phyloP scores from a whole-genome alignment of 2,797 vertebrate genomes.

The Alcedo quadribrachys region DNA sequence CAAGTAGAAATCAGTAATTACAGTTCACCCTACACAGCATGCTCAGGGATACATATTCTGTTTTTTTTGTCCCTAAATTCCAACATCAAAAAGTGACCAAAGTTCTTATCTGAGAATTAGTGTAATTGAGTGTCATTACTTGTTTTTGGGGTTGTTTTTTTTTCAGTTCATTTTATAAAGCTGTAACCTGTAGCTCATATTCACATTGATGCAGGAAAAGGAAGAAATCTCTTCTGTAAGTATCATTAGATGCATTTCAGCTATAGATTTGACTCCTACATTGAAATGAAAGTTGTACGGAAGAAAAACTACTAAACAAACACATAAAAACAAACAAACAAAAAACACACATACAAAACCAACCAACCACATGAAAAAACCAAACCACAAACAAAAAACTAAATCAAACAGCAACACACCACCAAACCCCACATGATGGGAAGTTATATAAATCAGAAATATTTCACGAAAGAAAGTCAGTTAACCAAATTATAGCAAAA shows the following conservation, averaged over 20 bases:
- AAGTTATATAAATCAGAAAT: neutral
- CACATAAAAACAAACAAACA: neutral
- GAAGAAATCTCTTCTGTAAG: neutral
- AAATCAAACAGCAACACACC: no score
- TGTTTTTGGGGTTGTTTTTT: no score
- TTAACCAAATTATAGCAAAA: neutral
- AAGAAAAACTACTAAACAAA: neutral
- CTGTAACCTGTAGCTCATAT: neutral
- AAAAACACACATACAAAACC: no score
- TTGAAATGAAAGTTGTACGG: neutral
- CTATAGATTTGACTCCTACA: neutral
- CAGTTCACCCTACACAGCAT: neutral
- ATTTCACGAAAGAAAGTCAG: neutral
- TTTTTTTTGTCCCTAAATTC: neutral
- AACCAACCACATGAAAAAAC: no score
- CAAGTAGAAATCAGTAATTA: neutral
- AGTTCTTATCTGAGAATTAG: neutral
- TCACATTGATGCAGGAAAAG: fast-evolving
- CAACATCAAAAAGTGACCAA: neutral
- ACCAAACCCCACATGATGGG: no score
- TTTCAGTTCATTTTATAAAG: neutral
- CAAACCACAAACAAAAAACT: no score
- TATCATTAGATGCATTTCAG: neutral
- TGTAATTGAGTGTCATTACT: no score
- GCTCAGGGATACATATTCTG: neutral